Base-by-base conservation (phyloP, 2,113 vertebrate species). In the Synodontis membranacea region DNA sequence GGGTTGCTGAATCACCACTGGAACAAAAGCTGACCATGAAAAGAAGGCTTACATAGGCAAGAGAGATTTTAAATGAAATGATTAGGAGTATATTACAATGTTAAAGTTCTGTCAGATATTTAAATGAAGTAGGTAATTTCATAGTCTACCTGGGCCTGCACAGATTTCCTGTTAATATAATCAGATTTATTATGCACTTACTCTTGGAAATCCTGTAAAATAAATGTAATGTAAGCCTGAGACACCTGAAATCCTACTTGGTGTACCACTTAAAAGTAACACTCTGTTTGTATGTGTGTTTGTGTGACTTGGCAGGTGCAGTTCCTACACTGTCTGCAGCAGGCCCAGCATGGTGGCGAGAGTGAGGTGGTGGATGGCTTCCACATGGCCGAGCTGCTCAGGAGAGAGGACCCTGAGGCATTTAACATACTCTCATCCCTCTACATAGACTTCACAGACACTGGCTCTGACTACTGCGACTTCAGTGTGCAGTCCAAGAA, bases 401-500 rank as follows among this genome's bases (percentile, higher is more conserved):
- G 92, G 84, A 89, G 93, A 87, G 95, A 96, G 86, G 95, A 97
- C 87, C 96, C 96, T 1, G 91, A 95, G 83, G 97, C 97, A 0
- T 97, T 96, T 91, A 86, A 91, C 87, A 95, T 94, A 48, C 95
- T 99, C 84, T 92, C 95, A 86, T 96, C 96, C 0, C 95, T 96
- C 23, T 91, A 86, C 11, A 94, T 98, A 21, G 95, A 98, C 92
- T 99, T 97, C 86, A 94, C 93, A 5, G 97, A 99, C 95, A 94
- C 92, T 1, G 98, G 98, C 46, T 91, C 92, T 0, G 97, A 99
- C 93, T 98, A 96, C 92, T 99, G 97, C 37, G 96, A 98, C 91
- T 99, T 98, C 93, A 94, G 94, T 48, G 94, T 99, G 88, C 96
- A 98, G 82, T 95, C 96, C 89, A 99, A 98, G 93, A 96, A 99